These are phyloP conservation scores for Enteromius mattozi DNA, from an alignment of 2,797 vertebrate species.

Conservation along the genomic window DNA sequence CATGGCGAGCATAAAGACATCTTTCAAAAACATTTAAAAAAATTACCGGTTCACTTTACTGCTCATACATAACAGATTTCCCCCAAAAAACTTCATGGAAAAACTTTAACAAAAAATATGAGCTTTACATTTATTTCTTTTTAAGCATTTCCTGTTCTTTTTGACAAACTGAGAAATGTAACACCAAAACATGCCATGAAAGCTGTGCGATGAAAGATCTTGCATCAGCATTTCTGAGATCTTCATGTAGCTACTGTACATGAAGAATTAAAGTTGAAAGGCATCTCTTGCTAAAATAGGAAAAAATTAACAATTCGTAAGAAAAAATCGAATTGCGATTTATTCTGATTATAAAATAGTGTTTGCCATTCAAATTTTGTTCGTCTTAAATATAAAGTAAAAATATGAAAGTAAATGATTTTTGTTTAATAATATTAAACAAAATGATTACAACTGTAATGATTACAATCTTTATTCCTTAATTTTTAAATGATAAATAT, in stretches of 20 bases:
- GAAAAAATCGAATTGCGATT: too few species aligned
- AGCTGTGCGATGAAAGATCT: not conserved
- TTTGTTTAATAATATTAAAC: not conserved
- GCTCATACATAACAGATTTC: not conserved
- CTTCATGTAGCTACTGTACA: constrained; percentile 2
- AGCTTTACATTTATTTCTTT: not conserved
- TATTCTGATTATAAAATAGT: too few species aligned
- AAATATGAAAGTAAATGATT: not conserved
- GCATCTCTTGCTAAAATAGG: not conserved
- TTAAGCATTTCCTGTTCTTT: not conserved
- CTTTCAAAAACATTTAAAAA: too few species aligned
- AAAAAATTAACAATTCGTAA: too few species aligned
- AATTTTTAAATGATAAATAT: too few species aligned
- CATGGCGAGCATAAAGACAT: too few species aligned
- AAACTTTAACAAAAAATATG: too few species aligned
- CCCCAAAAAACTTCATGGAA: too few species aligned
- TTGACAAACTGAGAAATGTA: not conserved
- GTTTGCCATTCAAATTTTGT: too few species aligned
- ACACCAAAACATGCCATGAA: not conserved
- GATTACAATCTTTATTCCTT: too few species aligned
- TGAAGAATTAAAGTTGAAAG: not conserved
- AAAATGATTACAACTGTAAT: not conserved
- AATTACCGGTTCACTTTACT: not conserved
- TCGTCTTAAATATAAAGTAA: not conserved
- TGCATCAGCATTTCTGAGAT: not conserved